These are phyloP conservation scores for Perca schrenkii DNA, from an alignment of 2,113 vertebrate species.

Conservation along the genomic window DNA sequence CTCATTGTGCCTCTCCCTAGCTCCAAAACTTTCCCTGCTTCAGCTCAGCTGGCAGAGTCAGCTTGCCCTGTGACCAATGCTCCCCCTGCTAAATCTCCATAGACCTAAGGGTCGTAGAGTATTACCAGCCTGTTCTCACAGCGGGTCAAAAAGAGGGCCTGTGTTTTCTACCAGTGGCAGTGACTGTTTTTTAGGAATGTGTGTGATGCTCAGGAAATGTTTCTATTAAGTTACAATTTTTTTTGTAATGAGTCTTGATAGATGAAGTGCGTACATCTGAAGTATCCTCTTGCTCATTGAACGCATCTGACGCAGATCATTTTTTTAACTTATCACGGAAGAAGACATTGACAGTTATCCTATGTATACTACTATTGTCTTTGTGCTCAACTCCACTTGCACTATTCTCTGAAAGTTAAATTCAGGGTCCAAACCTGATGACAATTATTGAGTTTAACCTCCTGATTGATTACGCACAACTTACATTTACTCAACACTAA, in stretches of 20 bases:
- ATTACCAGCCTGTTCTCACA: conserved; percentile 32
- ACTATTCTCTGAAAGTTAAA: neutral
- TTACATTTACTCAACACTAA: neutral
- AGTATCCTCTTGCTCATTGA: neutral
- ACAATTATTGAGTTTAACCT: neutral
- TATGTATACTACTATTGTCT: neutral
- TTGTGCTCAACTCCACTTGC: neutral
- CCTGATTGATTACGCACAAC: neutral
- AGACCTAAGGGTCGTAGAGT: conserved; percentile 15
- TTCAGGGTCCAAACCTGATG: neutral
- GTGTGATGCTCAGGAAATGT: neutral
- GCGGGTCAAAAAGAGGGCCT: conserved; percentile 21
- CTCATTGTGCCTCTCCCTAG: conserved; percentile 9
- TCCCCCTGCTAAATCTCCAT: conserved; percentile 20
- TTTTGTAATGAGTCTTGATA: neutral
- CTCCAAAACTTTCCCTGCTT: neutral
- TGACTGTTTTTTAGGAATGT: neutral
- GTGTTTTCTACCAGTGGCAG: neutral
- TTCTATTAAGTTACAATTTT: neutral
- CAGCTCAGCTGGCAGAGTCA: conserved; percentile 16
- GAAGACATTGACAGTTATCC: neutral
- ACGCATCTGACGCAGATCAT: neutral
- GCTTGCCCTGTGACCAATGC: conserved; percentile 23
- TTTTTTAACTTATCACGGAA: neutral
- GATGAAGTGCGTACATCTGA: neutral